Percentiles rank a stretch among this genome's conserved stretches.
These are phyloP conservation scores for Aspidapion aeneum DNA, from an alignment of 2,888 invertebrate genomes.

Conservation along the genomic window DNA sequence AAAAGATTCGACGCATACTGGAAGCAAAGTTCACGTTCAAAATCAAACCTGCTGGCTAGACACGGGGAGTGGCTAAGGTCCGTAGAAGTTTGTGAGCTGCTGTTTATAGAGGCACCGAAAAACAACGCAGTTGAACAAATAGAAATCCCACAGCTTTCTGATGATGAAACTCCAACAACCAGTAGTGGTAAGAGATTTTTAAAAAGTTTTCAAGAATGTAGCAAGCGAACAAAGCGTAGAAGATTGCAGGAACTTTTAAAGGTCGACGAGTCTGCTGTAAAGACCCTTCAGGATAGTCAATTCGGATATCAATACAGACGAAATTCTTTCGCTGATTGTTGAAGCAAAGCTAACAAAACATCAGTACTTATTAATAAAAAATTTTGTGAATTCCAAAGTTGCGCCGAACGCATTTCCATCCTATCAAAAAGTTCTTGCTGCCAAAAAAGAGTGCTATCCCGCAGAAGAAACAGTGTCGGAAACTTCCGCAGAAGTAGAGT, in stretches of 20 bases:
- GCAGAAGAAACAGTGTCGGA: constrained; percentile 3
- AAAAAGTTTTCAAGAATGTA: neutral
- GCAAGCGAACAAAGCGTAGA: neutral
- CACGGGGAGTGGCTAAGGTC: neutral
- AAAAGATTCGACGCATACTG: neutral
- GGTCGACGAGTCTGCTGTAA: neutral
- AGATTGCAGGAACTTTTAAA: neutral
- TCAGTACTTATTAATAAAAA: constrained; percentile 9
- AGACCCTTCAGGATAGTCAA: neutral
- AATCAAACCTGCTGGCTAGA: neutral
- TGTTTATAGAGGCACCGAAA: neutral
- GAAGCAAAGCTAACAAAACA: constrained; percentile 12
- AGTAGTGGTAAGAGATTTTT: neutral
- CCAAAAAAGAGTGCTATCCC: constrained; percentile 14
- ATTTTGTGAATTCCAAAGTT: constrained; percentile 8
- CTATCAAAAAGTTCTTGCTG: constrained; percentile 12
- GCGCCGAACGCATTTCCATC: constrained; percentile 9
- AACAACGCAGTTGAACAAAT: neutral
- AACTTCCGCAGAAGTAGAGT: constrained; percentile 10
- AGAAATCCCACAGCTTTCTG: neutral
- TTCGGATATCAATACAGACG: neutral
- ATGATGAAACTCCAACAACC: no score
- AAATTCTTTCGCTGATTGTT: constrained; percentile 7
- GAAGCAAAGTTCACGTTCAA: neutral
- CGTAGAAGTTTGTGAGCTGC: neutral